Percentiles rank a stretch among this genome's conserved stretches.
phyloP scores from a whole-genome alignment of 2,888 invertebrate species.

The Pegoplata infirma region DNA sequence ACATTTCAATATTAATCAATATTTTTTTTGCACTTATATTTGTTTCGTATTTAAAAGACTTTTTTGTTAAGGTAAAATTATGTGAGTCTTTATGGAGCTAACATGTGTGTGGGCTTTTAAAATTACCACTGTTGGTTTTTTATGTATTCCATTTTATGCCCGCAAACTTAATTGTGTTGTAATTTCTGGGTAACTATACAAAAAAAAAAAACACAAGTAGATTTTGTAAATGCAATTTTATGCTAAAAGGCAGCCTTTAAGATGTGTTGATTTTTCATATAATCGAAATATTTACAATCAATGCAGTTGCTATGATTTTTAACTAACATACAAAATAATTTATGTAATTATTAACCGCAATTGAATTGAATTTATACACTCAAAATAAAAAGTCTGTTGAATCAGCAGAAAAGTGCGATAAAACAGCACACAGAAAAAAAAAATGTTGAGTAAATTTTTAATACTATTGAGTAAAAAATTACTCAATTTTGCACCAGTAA shows the following conservation, averaged over 20 bases:
- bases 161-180: constrained; percentile 29
- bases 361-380: no score
- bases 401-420: no score
- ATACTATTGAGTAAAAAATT: no score
- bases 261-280: constrained; percentile 47
- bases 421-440: no score
- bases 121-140: background rate
- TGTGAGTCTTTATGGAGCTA: no score
- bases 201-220: no score
- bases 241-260: constrained; percentile 49
- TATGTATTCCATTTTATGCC: constrained; percentile 1
- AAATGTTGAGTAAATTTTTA: no score
- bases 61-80: no score
- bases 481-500: no score
- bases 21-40: constrained; percentile 16
- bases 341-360: background rate
- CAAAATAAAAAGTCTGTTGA: no score
- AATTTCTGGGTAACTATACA: background rate
- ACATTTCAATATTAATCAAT: constrained; percentile 22
- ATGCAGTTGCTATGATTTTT: background rate
- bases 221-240: constrained; percentile 38
- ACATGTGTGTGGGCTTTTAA: constrained; percentile 25
- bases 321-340: background rate
- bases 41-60: background rate
- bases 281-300: background rate